A percentile compares a stretch with the other conserved stretches of the same genome.
phyloP scores from a whole-genome alignment of 2,888 invertebrate species.

The Leptopilina myrica region DNA sequence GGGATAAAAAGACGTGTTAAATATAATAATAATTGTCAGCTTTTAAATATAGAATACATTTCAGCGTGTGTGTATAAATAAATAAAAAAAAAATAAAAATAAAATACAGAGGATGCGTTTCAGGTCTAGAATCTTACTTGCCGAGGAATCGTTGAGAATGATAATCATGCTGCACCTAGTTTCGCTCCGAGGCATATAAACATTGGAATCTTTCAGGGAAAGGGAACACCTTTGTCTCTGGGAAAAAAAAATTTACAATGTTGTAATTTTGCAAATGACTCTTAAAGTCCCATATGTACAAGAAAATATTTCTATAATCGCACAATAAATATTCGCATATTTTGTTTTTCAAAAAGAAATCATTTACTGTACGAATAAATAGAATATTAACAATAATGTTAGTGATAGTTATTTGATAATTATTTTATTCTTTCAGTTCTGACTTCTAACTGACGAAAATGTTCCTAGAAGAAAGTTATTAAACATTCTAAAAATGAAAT shows the following conservation, averaged over 20 bases:
- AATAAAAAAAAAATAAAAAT: no score
- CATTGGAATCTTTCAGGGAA: slow-evolving; percentile 34
- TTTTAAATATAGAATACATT: slow-evolving; percentile 59
- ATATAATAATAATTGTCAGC: slow-evolving; percentile 13
- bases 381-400: no score
- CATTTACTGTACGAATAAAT: no score
- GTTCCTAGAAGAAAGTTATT: no score
- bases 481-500: no score
- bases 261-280: slow-evolving; percentile 17
- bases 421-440: no score
- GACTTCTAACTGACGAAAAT: no score
- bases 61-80: background rate
- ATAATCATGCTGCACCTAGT: slow-evolving; percentile 39
- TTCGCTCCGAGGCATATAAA: slow-evolving; percentile 19
- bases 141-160: slow-evolving; percentile 20
- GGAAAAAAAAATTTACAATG: slow-evolving; percentile 16
- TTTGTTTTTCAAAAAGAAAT: background rate
- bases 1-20: background rate
- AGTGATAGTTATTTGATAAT: no score
- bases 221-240: slow-evolving; percentile 34
- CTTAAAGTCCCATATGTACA: background rate
- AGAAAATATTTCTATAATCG: slow-evolving; percentile 16
- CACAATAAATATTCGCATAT: background rate
- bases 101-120: background rate
- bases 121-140: slow-evolving; percentile 27